Base-by-base conservation (phyloP, 2,113 vertebrate genomes). In the Brachyhypopomus gauderio region DNA sequence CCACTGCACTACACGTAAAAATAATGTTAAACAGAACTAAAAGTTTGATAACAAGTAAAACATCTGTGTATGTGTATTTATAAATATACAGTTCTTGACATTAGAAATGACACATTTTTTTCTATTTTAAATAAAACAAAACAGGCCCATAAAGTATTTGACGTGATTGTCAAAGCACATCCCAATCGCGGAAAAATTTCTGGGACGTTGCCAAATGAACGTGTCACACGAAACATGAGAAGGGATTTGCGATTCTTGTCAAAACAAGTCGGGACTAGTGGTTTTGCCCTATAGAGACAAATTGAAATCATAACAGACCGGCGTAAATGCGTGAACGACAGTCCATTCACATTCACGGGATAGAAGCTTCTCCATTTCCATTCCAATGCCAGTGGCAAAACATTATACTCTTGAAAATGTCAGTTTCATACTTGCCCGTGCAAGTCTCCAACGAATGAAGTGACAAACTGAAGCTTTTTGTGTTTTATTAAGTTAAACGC, bases 311-410 rank as follows among this genome's bases (percentile, higher is more conserved):
- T 80, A 83, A 80, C 79, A 8, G 67, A 2, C 19, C 69, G 45
- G 63, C 70, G 52, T 60, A 55, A 79, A 81, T 1, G 74, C 77
- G 81, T 81, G 78, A 86, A 86, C 55, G 72, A 58, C 8, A 1
- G 22, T 11, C 81, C 30, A 86, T 86, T 81, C 72, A 76, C 34
- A 22, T 17, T 25, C 38, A 52, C 1, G n/a, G 56, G 58, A 70
- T 36, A 72, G 22, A 45, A 58, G 45, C 64, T 69, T 81, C 66
- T 67, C 12, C 22, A 86, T 86, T 83, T 86, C 81, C 84, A 86
- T 86, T 14, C 69, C 27, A 80, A 86, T 80, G 81, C 70, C 63
- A 59, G 48, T 7, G 56, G 67, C 34, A 62, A 71, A 79, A 72
- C 77, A 79, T 70, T 19, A 75, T 14, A 52, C 62, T 69, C 20